Conservation (phyloP, 2,888 invertebrate genomes). For the Hydrotaea cyrtoneurina region DNA sequence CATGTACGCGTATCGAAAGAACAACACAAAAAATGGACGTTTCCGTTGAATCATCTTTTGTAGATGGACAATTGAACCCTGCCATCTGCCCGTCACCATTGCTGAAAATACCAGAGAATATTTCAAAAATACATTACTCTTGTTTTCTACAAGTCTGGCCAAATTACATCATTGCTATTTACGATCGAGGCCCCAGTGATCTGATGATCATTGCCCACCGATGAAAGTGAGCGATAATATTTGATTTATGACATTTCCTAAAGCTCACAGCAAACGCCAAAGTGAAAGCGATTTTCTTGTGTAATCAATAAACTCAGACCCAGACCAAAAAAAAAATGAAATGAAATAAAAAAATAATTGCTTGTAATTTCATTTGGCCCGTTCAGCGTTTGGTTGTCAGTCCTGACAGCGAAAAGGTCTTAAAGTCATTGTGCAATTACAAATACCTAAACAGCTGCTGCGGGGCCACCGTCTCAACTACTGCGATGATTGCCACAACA, state of each 20-base stretch:
- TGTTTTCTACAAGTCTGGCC: too few species aligned
- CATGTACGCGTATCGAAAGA: too few species aligned
- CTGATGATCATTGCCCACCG: too few species aligned
- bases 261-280: constrained; percentile 11
- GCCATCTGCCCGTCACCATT: too few species aligned
- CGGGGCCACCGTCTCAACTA: background rate
- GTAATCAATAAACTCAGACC: constrained; percentile 3
- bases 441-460: constrained; percentile 19
- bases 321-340: constrained; percentile 10
- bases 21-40: too few species aligned
- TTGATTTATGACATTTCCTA: background rate
- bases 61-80: too few species aligned
- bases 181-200: too few species aligned
- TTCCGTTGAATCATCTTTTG: too few species aligned
- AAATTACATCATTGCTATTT: too few species aligned
- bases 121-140: too few species aligned
- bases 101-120: too few species aligned
- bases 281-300: constrained; percentile 24
- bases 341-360: background rate
- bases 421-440: constrained; percentile 47
- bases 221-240: too few species aligned
- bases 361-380: constrained; percentile 15
- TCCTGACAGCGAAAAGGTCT: constrained; percentile 47
- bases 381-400: background rate
- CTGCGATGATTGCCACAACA: background rate